Evolutionary conservation across 2,797 vertebrate genomes (phyloP), one percentile per base, ranked within the genome.

Genomic region (Myripristis murdjan): DNA sequence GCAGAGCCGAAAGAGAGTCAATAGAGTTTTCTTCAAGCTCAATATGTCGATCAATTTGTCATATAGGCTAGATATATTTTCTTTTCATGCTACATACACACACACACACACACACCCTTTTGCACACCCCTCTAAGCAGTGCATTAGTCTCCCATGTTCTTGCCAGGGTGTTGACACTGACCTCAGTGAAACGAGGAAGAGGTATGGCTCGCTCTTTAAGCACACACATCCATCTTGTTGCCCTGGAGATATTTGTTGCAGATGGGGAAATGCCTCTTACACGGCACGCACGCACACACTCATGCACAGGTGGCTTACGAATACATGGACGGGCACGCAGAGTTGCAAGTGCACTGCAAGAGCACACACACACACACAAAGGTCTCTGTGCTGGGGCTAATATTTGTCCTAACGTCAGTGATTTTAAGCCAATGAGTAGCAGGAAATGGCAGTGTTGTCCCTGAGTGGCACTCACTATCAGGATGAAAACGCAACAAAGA

Each of bases 401-500:
- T 59, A 64, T 81, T 83, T 87, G 62, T 73, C 65, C 64, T 77
- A 74, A 79, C 69, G 62, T 77, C 60, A 31, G 70, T 79, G 70
- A 83, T 81, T 81, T 55, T 64, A 76, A 75, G 75, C 28, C 52
- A 5, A 43, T 31, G 22, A 7, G 33, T 28, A 64, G 7, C 85
- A 89, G 89, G 85, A 88, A 89, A 87, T 85, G 73, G 69, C 73
- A 81, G 14, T 43, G 78, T 77, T 88, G 79, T 86, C 80, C 84
- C 77, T 81, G 60, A 89, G 70, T 83, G 77, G 79, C 69, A 70
- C 31, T 83, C 75, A 80, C 81, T 81, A 85, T 81, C 70, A 54
- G 59, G 66, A 81, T 73, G 82, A 87, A 85, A 85, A 83, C 62
- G 83, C 73, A 87, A 80, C 79, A 77, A 77, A 66, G 53, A 73